Evolutionary conservation across 2,797 vertebrate species (phyloP), one percentile per base, ranked within the genome.

Genomic region (Gymnopithys bicolor): DNA sequence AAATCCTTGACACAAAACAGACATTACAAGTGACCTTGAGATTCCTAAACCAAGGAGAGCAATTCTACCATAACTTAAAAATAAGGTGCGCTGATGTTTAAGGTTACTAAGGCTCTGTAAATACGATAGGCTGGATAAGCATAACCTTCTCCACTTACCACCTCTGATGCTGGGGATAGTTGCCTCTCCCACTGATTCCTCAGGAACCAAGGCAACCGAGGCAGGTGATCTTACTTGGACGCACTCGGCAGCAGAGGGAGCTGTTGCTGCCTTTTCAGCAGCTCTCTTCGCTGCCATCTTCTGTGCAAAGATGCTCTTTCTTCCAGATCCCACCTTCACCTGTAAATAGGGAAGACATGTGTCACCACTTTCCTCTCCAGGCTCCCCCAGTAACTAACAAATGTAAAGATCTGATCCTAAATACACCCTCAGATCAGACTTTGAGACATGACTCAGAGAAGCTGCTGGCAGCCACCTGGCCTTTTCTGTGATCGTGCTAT

Each of bases 261-360:
- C 48, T 49, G 81, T 56, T 46, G 67, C 46, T 45, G 69, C 68
- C 91, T 87, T 91, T 94, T 98, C 98, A 83, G 97, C 97, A 9
- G 97, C 90, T 87, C 97, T 98, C 95, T 98, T 99, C 32, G 98
- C 98, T 95, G 98, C 99, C 95, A 99, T 98, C 95, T 99, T 99
- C 80, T 98, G 98, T 30, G 99, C 99, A 98, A 99, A 99, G 96
- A 99, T 99, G 88, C 99, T 99, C 97, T 97, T 99, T 95, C 97
- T 99, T 70, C 96, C 98, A 96, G 96, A 97, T 55, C 69, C 92
- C 52, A 94, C 60, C 58, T 95, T 97, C 63, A 92, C 95, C 98
- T 98, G 76, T 27, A 85, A 75, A 48, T 28, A 89, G 52, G 84
- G 43, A 93, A 94, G 68, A 82, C 60, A 25, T 4, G 41, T 30